Evolutionary conservation across 2,888 invertebrate genomes (phyloP).

Genomic region (Alviniconcha strummeri): DNA sequence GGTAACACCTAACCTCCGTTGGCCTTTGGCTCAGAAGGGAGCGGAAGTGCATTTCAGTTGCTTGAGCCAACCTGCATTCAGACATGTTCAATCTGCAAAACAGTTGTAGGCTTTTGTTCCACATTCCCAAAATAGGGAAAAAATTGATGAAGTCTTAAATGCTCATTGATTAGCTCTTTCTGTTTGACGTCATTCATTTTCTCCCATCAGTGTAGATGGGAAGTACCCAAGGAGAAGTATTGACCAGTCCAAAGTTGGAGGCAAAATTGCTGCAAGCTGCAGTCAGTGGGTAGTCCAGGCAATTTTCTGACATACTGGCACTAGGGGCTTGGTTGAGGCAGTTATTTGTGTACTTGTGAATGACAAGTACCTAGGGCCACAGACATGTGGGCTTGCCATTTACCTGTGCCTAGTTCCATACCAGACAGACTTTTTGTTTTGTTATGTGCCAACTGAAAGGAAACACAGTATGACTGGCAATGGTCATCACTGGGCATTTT

Average conservation of each 20-base stretch:
- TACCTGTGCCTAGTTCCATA: too few relatives aligned
- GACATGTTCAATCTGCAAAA: constrained; percentile 3
- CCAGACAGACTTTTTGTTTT: too few relatives aligned
- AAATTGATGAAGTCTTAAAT: constrained; percentile 33
- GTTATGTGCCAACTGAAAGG: too few relatives aligned
- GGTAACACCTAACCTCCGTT: too few relatives aligned
- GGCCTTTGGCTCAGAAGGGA: background rate
- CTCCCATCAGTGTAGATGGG: constrained; percentile 18
- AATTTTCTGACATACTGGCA: too few relatives aligned
- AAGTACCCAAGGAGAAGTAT: constrained; percentile 21
- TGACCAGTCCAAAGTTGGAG: constrained; percentile 24
- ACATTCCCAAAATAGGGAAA: constrained; percentile 14
- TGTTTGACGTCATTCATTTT: constrained; percentile 33
- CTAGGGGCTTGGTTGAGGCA: too few relatives aligned
- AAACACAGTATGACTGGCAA: too few relatives aligned
- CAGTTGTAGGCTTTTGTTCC: constrained; percentile 21
- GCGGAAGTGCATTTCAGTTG: background rate
- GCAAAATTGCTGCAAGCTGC: background rate
- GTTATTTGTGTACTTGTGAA: too few relatives aligned
- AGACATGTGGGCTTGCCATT: too few relatives aligned
- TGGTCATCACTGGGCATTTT: too few relatives aligned
- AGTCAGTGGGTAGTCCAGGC: background rate
- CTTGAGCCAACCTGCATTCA: background rate
- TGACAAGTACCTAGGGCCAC: too few relatives aligned
- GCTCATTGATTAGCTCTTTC: constrained; percentile 34